Conservation (phyloP, 2,888 invertebrate genomes). For the Pachymerium ferrugineum region DNA sequence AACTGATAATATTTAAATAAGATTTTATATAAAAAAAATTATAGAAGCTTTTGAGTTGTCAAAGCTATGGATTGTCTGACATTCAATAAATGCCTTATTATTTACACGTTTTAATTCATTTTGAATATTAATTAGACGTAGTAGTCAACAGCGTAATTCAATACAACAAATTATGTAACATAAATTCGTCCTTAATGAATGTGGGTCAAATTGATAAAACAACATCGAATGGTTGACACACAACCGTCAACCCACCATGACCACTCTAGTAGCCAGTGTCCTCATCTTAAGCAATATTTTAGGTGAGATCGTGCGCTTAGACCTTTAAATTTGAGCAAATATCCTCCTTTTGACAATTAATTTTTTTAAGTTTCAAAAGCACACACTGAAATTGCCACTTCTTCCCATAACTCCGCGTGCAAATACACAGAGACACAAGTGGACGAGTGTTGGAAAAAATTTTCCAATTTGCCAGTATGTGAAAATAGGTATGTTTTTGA, state of each 20-base stretch:
- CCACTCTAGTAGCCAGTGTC: slow-evolving; percentile 10
- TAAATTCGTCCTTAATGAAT: slow-evolving; percentile 24
- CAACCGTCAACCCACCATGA: slow-evolving; percentile 10
- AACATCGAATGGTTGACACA: slow-evolving; percentile 17
- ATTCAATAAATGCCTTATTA: no score
- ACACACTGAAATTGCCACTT: neutral
- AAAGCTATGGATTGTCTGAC: no score
- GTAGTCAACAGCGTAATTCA: neutral
- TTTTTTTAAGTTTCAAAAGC: no score
- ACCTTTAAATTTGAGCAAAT: no score
- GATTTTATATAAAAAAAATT: slow-evolving; percentile 12
- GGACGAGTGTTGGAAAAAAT: neutral
- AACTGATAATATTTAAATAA: neutral
- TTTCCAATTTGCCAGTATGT: neutral
- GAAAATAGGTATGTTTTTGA: neutral
- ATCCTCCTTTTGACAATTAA: no score
- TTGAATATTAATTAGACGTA: neutral
- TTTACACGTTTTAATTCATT: no score
- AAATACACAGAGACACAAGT: neutral
- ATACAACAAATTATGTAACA: neutral
- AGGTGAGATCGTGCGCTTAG: slow-evolving; percentile 23
- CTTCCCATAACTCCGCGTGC: neutral
- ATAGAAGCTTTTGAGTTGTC: no score
- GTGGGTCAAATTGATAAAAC: slow-evolving; percentile 25
- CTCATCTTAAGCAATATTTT: slow-evolving; percentile 14